Conservation (phyloP, 2,113 vertebrate species). For the Myrmecobius fasciatus region DNA sequence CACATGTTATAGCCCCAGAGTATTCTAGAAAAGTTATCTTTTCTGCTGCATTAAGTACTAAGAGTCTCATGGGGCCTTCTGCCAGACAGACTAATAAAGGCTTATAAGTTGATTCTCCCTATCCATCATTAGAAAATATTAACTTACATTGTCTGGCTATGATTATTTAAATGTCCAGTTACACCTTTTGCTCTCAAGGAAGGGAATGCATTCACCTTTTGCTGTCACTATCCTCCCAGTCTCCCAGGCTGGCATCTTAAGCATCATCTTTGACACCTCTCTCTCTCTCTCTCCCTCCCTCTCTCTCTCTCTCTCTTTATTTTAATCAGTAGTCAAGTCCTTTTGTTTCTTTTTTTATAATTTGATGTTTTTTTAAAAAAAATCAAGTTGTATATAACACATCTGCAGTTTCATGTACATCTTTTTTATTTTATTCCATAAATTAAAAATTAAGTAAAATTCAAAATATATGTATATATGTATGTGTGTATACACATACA, state of each 20-base stretch:
- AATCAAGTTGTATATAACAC: no score
- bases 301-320: no score
- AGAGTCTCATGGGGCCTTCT: not conserved
- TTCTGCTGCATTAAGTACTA: not conserved
- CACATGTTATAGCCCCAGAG: not conserved
- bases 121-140: not conserved
- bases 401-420: no score
- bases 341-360: not conserved
- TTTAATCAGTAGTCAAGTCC: not conserved
- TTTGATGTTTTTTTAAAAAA: no score
- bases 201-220: not conserved
- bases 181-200: not conserved
- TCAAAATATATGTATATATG: no score
- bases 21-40: not conserved
- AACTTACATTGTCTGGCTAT: not conserved
- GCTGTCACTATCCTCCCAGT: not conserved
- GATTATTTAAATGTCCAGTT: not conserved
- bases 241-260: not conserved
- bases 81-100: not conserved
- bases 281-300: not conserved
- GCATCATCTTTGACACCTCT: not conserved
- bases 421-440: no score
- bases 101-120: not conserved
- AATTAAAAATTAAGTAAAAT: no score
- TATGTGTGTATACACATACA: no score